Evolutionary conservation across 2,797 vertebrate species (phyloP).

Genomic region (Agapornis canus): DNA sequence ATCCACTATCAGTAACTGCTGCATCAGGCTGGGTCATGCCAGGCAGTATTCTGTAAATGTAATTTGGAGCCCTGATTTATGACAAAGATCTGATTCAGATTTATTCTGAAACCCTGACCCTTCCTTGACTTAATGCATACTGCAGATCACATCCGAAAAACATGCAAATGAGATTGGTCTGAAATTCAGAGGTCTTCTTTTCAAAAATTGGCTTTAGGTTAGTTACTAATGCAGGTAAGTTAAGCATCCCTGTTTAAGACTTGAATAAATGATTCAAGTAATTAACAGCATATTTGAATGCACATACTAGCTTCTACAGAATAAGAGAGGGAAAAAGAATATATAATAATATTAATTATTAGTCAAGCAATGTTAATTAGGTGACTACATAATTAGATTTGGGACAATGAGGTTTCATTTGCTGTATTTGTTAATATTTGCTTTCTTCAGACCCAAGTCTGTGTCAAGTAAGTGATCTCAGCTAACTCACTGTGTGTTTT

Average conservation of each 20-base stretch:
- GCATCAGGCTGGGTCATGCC: neutral
- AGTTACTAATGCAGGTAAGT: neutral
- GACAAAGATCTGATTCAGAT: neutral
- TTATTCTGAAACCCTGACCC: neutral
- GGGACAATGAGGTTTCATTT: conserved; percentile 10
- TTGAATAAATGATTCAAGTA: neutral
- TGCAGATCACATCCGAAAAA: neutral
- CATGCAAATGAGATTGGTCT: neutral
- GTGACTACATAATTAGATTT: conserved; percentile 3
- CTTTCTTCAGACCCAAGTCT: neutral
- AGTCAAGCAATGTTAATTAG: conserved; percentile 15
- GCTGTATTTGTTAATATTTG: neutral
- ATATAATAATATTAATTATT: conserved; percentile 43
- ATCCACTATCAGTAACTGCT: neutral
- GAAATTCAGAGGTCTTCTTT: neutral
- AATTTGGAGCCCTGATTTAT: neutral
- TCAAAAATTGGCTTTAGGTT: neutral
- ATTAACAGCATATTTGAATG: conserved; percentile 6
- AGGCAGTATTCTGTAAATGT: neutral
- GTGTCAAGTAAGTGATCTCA: neutral
- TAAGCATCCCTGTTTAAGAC: neutral
- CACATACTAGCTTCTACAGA: neutral
- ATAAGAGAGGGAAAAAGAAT: neutral
- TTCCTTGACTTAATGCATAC: neutral
- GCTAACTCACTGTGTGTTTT: neutral